Base-by-base conservation (phyloP, 1,140 invertebrate genomes). In the Liolophura sinensis region DNA sequence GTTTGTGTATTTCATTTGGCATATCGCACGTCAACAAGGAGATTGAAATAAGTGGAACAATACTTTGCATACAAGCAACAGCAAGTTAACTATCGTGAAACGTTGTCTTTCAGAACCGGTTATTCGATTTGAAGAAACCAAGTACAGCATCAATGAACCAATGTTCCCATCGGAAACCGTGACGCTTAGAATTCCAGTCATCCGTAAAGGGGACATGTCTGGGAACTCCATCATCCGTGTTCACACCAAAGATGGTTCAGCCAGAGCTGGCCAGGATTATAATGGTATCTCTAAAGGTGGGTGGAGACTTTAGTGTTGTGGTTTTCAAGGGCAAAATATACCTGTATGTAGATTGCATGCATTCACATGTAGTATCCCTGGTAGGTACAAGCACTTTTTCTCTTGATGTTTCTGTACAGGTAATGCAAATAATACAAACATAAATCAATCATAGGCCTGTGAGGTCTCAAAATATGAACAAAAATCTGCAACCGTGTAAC, bases 221-320 rank as follows among this genome's bases (percentile, higher is more conserved):
- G 73, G 78, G 61, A 78, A 77, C 3, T 83, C 82, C 5, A 72
- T 79, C 24, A 78, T 86, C 18, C 68, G 78, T 49, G 77, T 86
- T n/a, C 75, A 80, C 59, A 86, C 85, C 1, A 81, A 82, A 61
- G 84, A 86, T 74, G 85, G 82, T 9, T 83, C 83, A 25, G 86
- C 86, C 31, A 74, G 75, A 51, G 75, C 84, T 52, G 84, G 82
- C 15, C 72, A 72, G 40, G 85, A 87, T 73, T 87, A 85, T 65
- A 74, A 82, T 59, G 77, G 78, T 3, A 73, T 84, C 40, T 82
- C 81, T 52, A 83, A 75, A 76, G 81, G 85, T 85, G 71, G 61
- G 60, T 50, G 18, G n/a, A 54, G 12, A 12, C 3, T 24, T 54
- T 5, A 54, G 12, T 54, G n/a, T n/a, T 54, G 24, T 20, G 51